phyloP scores from a whole-genome alignment of 2,797 vertebrate genomes.

The Chelidonichthys spinosus region DNA sequence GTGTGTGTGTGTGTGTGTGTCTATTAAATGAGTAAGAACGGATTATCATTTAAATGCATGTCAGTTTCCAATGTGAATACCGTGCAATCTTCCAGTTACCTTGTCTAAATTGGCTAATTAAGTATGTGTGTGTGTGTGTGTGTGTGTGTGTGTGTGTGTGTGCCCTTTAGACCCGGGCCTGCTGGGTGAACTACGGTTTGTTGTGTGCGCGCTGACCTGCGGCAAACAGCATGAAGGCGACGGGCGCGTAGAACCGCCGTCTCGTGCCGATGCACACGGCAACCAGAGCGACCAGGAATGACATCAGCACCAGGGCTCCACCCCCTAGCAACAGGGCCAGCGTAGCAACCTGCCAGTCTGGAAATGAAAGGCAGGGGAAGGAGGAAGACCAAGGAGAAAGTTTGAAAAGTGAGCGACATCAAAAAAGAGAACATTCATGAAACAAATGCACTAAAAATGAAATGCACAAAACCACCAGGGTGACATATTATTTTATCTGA shows the following conservation, averaged over 20 bases:
- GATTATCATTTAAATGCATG: slow-evolving; percentile 63
- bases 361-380: background rate
- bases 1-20: background rate
- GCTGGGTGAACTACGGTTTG: background rate
- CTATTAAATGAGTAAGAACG: slow-evolving; percentile 38
- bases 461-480: slow-evolving; percentile 20
- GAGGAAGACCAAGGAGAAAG: background rate
- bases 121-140: slow-evolving; percentile 23
- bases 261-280: slow-evolving; percentile 95
- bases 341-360: slow-evolving; percentile 98
- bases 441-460: slow-evolving; percentile 19
- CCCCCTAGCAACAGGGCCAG: slow-evolving; percentile 95
- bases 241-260: slow-evolving; percentile 93
- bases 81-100: slow-evolving; percentile 57
- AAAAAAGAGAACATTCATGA: slow-evolving; percentile 27
- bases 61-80: slow-evolving; percentile 61
- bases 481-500: slow-evolving; percentile 39
- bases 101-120: slow-evolving; percentile 66
- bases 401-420: slow-evolving; percentile 3
- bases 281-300: slow-evolving; percentile 96
- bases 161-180: slow-evolving; percentile 16
- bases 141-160: slow-evolving; percentile 35
- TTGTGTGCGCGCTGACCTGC: slow-evolving; percentile 86
- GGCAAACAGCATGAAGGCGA: slow-evolving; percentile 96
- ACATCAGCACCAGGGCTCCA: slow-evolving; percentile 93